A percentile compares a stretch with the other conserved stretches of the same genome.
These are phyloP conservation scores for Melozone crissalis DNA, from an alignment of 2,113 vertebrate species.

Conservation along the genomic window DNA sequence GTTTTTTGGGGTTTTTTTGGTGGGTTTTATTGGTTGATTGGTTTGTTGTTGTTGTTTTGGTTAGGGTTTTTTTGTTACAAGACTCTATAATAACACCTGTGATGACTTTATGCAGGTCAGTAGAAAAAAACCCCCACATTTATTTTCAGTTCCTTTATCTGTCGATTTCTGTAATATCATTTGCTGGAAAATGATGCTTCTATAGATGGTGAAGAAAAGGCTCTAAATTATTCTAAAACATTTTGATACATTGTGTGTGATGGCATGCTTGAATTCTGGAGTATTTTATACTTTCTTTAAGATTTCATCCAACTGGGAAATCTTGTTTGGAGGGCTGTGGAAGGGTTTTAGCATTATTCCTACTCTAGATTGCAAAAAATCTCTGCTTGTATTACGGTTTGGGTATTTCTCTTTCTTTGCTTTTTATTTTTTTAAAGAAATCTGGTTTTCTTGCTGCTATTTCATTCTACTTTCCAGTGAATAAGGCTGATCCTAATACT, in stretches of 20 bases:
- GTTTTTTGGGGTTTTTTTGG: too few relatives aligned
- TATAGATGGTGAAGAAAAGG: background rate
- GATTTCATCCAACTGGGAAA: background rate
- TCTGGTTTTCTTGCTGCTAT: background rate
- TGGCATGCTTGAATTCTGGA: background rate
- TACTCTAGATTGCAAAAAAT: background rate
- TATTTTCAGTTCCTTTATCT: background rate
- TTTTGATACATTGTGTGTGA: background rate
- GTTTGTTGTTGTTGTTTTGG: background rate
- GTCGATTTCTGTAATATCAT: background rate
- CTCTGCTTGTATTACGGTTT: background rate
- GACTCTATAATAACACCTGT: background rate
- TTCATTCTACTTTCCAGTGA: background rate
- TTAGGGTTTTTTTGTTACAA: background rate
- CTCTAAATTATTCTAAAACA: background rate
- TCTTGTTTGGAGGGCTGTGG: background rate
- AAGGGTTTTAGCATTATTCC: background rate
- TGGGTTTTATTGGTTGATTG: background rate
- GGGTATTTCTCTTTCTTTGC: background rate
- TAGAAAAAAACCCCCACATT: accelerated
- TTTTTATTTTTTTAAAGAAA: background rate
- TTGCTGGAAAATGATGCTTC: background rate
- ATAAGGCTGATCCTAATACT: background rate
- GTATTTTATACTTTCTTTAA: background rate
- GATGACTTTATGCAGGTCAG: background rate